Evolutionary conservation across 2,113 vertebrate genomes (phyloP).

Genomic region (Corythornis vintsioides): DNA sequence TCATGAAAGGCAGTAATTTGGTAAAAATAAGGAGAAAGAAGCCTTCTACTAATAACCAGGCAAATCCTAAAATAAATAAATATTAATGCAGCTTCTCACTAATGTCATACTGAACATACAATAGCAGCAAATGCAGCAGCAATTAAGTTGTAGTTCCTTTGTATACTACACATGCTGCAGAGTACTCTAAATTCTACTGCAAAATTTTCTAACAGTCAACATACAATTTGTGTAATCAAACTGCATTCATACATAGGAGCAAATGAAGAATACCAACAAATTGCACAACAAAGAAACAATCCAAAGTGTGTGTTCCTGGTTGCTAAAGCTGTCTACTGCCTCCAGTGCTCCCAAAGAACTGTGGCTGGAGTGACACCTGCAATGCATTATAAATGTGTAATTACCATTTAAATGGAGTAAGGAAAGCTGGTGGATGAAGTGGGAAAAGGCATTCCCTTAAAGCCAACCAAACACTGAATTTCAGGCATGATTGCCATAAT

Average conservation of each 20-base stretch:
- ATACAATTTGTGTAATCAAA: conserved; percentile 66
- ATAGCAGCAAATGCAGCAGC: conserved; percentile 54
- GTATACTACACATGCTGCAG: conserved; percentile 12
- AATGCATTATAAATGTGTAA: conserved; percentile 76
- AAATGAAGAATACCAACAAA: conserved; percentile 58
- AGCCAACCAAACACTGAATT: conserved; percentile 66
- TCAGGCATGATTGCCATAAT: conserved; percentile 54
- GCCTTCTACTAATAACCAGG: background rate
- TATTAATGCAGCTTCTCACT: background rate
- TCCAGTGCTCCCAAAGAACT: conserved; percentile 60
- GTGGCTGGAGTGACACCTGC: conserved; percentile 64
- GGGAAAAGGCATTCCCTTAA: conserved; percentile 62
- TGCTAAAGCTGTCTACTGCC: conserved; percentile 52
- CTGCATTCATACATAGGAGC: conserved; percentile 47
- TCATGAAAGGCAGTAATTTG: background rate
- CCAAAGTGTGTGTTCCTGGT: conserved; percentile 31
- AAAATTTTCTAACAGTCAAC: conserved; percentile 44
- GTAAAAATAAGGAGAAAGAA: background rate
- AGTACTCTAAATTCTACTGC: conserved; percentile 12
- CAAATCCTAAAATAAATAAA: conserved; percentile 19
- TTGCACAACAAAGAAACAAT: conserved; percentile 63
- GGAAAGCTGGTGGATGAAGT: conserved; percentile 64
- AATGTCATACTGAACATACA: conserved; percentile 9
- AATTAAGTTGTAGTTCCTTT: conserved; percentile 52
- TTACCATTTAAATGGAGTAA: conserved; percentile 78